Base-by-base conservation (phyloP, 2,888 invertebrate genomes). In the Synergus laeviventris region DNA sequence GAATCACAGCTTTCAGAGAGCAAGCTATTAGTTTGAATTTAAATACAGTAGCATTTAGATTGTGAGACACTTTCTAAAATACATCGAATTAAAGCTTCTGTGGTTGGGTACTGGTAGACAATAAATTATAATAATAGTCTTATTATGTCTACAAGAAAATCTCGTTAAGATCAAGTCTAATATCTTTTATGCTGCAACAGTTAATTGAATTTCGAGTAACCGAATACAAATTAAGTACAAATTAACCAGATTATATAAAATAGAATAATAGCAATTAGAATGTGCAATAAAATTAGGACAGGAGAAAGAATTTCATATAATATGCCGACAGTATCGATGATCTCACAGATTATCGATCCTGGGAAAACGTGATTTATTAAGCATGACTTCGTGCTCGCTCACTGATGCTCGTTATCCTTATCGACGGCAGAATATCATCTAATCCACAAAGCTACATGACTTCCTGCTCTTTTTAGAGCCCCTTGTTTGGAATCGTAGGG, bases 361-460 rank as follows among this genome's bases (percentile, higher is more conserved):
- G 82, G 84, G 83, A 86, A 87, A 88, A 86, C 87, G 87, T 87
- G 88, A 88, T 88, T 88, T 88, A 88, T 87, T 86, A 86, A 86
- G 84, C 84, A 80, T 81, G 82, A 81, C 81, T 79, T 84, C 85
- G 84, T 84, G 84, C 79, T 73, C 62, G 76, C 76, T 79, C 79
- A 83, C 82, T 79, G 79, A 79, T 81, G 86, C 87, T 85, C 85
- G 83, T 85, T 86, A 85, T 84, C 86, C 86, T 86, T 87, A 86
- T 88, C 87, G 83, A 77, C 79, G 82, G 85, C 87, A 87, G 84
- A 85, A 82, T 86, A 86, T 84, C 85, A 83, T 76, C 79, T 73
- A 79, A 76, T 81, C 79, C 80, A 81, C 74, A 76, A 75, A 77
- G 66, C 76, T 36, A 76, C 76, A 79, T 76, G 78, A 80, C 78